Base-by-base conservation (phyloP, 2,888 invertebrate species). In the Cataglyphis rosenhaueri region DNA sequence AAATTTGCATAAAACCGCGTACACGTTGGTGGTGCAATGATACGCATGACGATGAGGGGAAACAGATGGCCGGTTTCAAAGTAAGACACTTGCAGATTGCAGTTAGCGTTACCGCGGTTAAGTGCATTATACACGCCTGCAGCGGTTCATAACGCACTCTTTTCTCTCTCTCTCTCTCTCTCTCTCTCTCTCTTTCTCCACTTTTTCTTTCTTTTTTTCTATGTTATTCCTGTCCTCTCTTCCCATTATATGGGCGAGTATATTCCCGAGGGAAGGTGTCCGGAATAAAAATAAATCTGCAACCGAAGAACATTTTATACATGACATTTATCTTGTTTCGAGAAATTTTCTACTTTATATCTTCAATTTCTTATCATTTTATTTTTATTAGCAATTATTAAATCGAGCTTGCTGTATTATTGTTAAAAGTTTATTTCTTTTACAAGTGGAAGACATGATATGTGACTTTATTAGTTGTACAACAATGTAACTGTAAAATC, bases 71-170 rank as follows among this genome's bases (percentile, higher is more conserved):
- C 73, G 78, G 79, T 83, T 83, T 62, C 64, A 48, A 65, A 83
- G 64, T 78, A 70, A 68, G 48, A 65, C 57, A 70, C 68, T 71
- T 82, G 71, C 55, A 64, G 74, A 82, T 66, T 66, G 71, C 78
- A 70, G 79, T 78, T 66, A 71, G 55, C 55, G 32, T 74, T 83
- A 65, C 65, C 74, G 65, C 74, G 68, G 81, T 71, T 85, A 85
- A 75, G 52, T 65, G 83, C 83, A 81, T 83, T 81, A 74, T 44
- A 41, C 76, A 57, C 76, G 65, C 78, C 57, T 57, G 78, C 57
- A 57, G 29, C 68, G 55, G 29, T 55, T 66, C 41, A 41, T 55
- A 71, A 78, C 55, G 55, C 35, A 44, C 62, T 59, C 21, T 48
- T 59, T 59, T 55, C 48, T 55, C 21, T n/a, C 4, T 48, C 48